phyloP scores from a whole-genome alignment of 2,888 invertebrate genomes.

The Eupeodes latifasciatus region DNA sequence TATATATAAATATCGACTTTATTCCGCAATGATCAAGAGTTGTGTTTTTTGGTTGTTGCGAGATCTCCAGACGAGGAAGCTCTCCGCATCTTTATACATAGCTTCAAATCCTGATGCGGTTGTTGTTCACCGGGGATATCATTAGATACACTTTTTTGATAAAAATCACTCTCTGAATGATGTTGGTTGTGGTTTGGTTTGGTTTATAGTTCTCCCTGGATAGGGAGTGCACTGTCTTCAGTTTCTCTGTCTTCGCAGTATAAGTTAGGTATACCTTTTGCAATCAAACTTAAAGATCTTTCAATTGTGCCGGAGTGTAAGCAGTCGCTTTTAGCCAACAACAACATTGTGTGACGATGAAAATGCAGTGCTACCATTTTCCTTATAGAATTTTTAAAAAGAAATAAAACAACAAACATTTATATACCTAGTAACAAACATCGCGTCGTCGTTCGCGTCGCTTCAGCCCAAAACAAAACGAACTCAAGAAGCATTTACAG shows the following conservation, averaged over 20 bases:
- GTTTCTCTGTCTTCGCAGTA: constrained; percentile 34
- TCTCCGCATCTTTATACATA: constrained; percentile 47
- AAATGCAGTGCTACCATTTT: constrained; percentile 57
- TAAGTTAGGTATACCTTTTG: background rate
- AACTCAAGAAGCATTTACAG: constrained; percentile 84
- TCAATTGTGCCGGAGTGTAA: constrained; percentile 62
- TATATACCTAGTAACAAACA: background rate
- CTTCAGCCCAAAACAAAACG: constrained; percentile 54
- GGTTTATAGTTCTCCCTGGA: background rate
- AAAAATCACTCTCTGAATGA: constrained; percentile 59
- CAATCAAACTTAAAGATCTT: constrained; percentile 74
- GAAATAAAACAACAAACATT: constrained; percentile 3
- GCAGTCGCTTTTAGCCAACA: constrained; percentile 16
- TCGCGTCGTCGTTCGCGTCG: background rate
- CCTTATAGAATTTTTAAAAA: constrained; percentile 1
- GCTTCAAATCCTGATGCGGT: constrained; percentile 52
- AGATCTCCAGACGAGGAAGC: constrained; percentile 58
- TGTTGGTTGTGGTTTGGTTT: constrained; percentile 25
- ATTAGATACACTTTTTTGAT: constrained; percentile 74
- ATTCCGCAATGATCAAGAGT: constrained; percentile 53
- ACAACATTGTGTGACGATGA: constrained; percentile 19
- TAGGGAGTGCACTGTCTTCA: constrained; percentile 30
- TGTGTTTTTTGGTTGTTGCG: constrained; percentile 20
- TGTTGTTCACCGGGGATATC: constrained; percentile 71
- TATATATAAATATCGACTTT: constrained; percentile 17